Base-by-base conservation (phyloP, 2,888 invertebrate species). In the Oligia latruncula region DNA sequence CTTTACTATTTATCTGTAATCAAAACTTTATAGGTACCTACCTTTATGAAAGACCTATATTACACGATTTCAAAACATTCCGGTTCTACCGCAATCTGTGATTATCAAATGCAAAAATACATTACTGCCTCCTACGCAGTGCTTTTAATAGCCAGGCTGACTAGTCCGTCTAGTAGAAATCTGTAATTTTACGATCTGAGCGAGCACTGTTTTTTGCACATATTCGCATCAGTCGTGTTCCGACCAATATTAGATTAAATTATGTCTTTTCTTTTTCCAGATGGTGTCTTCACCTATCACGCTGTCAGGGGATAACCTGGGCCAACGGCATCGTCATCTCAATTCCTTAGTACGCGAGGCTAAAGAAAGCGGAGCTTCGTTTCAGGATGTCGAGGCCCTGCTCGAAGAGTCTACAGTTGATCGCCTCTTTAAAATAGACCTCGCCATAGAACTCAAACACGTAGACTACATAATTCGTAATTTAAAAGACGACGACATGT, bases 381-480 rank as follows among this genome's bases (percentile, higher is more conserved):
- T 88, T n/a, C 75, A 85, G 5, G 84, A 89, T 40, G 62, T 93
- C 9, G 82, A 85, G 43, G 35, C 81, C 23, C 60, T 88, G 2
- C 87, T 90, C 0, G 95, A 95, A 85, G 58, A 73, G n/a, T 87
- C 92, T 17, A 85, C 92, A 20, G 73, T 95, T 20, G 95, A 95
- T 80, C 90, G 93, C 78, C 85, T 95, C 17, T 95, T 93, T 72
- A 95, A 95, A 90, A 95, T 95, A 73, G 92, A 95, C 43, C 84
- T 96, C 3, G 95, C 96, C 4, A 92, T 90, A 15, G 92, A 93
- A 84, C 82, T 91, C 40, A 92, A 87, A 80, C 83, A 94, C 78
- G 87, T 93, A 0, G 90, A 94, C n/a, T 96, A 91, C 77, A 93
- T 96, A 13, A 40, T 95, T 23, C 78, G 88, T 29, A 94, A 90